These are phyloP conservation scores for Pangasius macronema DNA, from an alignment of 2,797 vertebrate genomes.

Conservation along the genomic window DNA sequence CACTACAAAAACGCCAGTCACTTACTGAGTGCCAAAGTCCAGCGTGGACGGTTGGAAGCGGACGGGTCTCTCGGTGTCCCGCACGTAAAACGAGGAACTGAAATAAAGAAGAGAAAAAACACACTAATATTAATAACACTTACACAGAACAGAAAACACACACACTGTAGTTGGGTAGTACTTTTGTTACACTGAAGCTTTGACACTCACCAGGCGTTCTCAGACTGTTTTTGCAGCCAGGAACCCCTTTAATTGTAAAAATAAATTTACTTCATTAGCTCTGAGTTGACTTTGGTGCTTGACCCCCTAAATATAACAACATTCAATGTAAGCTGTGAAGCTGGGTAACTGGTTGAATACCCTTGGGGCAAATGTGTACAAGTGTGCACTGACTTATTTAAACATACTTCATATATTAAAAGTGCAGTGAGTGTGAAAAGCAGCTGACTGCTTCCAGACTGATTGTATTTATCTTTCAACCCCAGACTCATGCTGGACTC, in stretches of 20 bases:
- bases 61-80: slow-evolving; percentile 82
- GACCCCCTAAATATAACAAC: neutral
- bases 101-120: slow-evolving; percentile 27
- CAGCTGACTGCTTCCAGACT: neutral
- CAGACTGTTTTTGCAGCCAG: neutral
- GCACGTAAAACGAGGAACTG: slow-evolving; percentile 85
- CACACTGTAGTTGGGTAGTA: neutral
- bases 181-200: neutral
- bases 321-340: neutral
- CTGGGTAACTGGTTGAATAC: neutral
- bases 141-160: neutral
- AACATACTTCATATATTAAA: neutral
- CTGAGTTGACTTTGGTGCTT: too few species aligned
- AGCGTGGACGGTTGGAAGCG: slow-evolving; percentile 89
- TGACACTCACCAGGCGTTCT: neutral
- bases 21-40: slow-evolving; percentile 95
- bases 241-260: neutral
- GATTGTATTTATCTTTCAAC: neutral
- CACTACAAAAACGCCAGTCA: slow-evolving; percentile 41
- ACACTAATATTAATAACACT: neutral
- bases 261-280: neutral
- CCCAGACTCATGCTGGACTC: neutral
- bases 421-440: neutral
- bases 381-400: neutral
- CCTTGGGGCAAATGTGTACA: neutral